Evolutionary conservation across 2,113 vertebrate species (phyloP).

Genomic region (Shinisaurus crocodilurus): DNA sequence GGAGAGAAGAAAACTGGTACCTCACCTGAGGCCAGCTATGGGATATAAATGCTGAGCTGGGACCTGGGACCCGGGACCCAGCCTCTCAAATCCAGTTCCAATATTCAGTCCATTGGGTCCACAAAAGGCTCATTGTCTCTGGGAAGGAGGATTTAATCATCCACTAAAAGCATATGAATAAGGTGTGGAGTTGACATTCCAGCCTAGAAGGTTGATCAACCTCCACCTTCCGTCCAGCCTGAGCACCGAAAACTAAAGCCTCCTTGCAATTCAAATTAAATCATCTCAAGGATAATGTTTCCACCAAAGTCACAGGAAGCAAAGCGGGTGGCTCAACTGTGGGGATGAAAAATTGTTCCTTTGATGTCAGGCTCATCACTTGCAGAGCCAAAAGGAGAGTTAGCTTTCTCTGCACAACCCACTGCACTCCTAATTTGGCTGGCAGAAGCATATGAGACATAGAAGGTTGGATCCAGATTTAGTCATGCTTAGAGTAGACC

Average conservation of each 20-base stretch:
- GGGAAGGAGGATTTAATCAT: not conserved
- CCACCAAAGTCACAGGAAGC: not conserved
- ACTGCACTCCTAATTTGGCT: not conserved
- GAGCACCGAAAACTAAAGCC: not conserved
- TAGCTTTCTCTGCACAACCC: not conserved
- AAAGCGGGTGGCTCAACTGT: too few relatives aligned
- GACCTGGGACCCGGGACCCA: not conserved
- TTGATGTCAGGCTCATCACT: not conserved
- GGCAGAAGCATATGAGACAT: not conserved
- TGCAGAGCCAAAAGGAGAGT: not conserved
- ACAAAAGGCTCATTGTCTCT: too few relatives aligned
- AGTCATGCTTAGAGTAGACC: too few relatives aligned
- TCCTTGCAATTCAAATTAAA: not conserved
- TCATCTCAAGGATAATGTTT: not conserved
- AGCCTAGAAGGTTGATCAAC: not conserved
- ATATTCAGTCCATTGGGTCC: not conserved
- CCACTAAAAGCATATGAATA: rapidly evolving
- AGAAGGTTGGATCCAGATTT: too few relatives aligned
- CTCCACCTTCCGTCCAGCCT: not conserved
- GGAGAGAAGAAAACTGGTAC: not conserved
- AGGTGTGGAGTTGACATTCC: not conserved
- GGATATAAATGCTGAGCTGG: not conserved
- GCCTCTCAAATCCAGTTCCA: not conserved
- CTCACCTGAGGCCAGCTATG: not conserved
- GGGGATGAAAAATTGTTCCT: not conserved